phyloP scores from a whole-genome alignment of 2,113 vertebrate species.

The Synodontis membranacea region DNA sequence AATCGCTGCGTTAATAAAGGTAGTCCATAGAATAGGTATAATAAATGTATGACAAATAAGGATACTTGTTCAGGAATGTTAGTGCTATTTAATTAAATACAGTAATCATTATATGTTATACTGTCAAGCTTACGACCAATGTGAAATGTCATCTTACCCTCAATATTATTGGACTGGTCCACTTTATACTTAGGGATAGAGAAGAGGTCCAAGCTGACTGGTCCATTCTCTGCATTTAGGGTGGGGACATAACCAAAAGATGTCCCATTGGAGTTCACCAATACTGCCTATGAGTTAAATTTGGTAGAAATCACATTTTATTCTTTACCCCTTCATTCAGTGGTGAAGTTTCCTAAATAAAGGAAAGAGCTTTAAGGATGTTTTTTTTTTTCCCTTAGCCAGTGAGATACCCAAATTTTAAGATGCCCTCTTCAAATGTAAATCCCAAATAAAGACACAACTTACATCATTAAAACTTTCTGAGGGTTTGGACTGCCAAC shows the following conservation, averaged over 20 bases:
- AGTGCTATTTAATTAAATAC: neutral
- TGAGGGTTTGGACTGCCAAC: neutral
- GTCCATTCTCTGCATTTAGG: constrained; percentile 83
- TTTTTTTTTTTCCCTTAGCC: neutral
- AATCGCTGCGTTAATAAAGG: constrained; percentile 11
- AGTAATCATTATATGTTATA: neutral
- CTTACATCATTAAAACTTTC: neutral
- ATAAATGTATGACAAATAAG: neutral
- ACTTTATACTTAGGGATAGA: constrained; percentile 91
- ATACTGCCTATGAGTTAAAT: constrained; percentile 71
- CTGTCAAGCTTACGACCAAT: neutral
- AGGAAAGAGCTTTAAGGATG: neutral
- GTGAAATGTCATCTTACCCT: constrained; percentile 71
- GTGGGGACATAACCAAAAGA: constrained; percentile 87
- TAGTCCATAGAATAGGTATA: neutral
- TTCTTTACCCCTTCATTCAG: neutral
- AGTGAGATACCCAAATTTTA: neutral
- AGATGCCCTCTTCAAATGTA: neutral
- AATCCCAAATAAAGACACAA: neutral
- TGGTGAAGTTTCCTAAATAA: neutral
- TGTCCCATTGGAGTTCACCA: constrained; percentile 87
- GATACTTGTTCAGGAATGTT: neutral
- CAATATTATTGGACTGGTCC: constrained; percentile 67
- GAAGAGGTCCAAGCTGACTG: constrained; percentile 82
- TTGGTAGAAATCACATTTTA: constrained; percentile 14